A percentile compares a stretch with the other conserved stretches of the same genome.
Conservation (phyloP, 1,140 invertebrate species). For the Trichonephila inaurata region DNA sequence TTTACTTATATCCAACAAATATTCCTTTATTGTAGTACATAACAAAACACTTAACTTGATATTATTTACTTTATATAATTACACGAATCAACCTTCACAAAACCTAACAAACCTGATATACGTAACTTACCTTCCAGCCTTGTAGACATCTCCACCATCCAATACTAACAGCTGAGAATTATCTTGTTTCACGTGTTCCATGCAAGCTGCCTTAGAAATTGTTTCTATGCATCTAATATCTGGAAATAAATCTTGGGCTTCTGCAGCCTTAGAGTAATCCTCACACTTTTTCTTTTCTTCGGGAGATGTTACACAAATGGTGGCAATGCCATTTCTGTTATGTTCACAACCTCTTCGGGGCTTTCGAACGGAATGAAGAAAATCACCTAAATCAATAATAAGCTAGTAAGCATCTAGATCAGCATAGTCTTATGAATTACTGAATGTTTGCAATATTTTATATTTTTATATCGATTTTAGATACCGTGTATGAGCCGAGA, state of each 20-base stretch:
- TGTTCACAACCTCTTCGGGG: slow-evolving; percentile 83
- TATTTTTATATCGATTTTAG: no score
- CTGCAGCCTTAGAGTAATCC: slow-evolving; percentile 85
- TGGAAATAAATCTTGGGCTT: slow-evolving; percentile 87
- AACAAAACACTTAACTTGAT: no score
- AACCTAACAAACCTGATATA: no score
- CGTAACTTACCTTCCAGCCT: slow-evolving; percentile 84
- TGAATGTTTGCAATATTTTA: no score
- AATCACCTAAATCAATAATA: slow-evolving; percentile 83
- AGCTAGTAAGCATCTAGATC: background rate
- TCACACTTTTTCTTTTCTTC: slow-evolving; percentile 86
- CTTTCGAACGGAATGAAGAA: slow-evolving; percentile 89
- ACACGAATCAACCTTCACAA: no score
- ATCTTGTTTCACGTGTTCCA: slow-evolving; percentile 85
- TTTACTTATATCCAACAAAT: no score
- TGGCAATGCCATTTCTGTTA: slow-evolving; percentile 77
- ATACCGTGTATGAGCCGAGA: no score
- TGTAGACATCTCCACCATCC: slow-evolving; percentile 86
- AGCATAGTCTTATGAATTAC: no score
- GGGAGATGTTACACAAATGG: slow-evolving; percentile 85
- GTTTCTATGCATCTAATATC: slow-evolving; percentile 85
- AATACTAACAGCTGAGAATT: slow-evolving; percentile 86
- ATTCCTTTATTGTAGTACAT: no score
- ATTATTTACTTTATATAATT: no score
- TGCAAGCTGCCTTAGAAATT: slow-evolving; percentile 84